phyloP scores from a whole-genome alignment of 2,888 invertebrate species.

The Plutella xylostella region DNA sequence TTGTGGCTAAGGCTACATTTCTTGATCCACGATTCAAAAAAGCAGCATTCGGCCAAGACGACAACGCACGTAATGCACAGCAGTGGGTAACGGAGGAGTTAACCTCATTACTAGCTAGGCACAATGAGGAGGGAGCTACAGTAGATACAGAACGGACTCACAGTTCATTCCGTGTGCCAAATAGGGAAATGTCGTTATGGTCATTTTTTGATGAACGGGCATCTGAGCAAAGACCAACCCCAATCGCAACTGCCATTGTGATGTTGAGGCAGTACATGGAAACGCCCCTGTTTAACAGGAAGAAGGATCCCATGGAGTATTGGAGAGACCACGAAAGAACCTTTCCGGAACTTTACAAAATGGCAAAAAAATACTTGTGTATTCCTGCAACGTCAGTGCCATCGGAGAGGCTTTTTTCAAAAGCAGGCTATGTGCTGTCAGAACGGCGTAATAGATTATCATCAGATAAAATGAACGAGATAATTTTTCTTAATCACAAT shows the following conservation, averaged over 20 bases:
- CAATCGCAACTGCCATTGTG: neutral
- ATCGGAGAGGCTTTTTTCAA: neutral
- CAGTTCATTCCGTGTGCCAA: neutral
- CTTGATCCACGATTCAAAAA: slow-evolving; percentile 13
- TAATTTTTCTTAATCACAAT: neutral
- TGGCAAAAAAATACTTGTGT: neutral
- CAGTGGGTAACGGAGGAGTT: slow-evolving; percentile 8
- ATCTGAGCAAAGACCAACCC: neutral
- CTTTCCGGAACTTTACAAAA: neutral
- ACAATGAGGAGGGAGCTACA: too few relatives aligned
- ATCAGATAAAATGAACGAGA: neutral
- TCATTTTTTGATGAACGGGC: neutral
- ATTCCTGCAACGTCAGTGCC: neutral
- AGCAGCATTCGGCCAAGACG: slow-evolving; percentile 7
- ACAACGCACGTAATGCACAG: slow-evolving; percentile 9
- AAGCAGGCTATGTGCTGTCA: neutral
- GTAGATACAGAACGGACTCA: too few relatives aligned
- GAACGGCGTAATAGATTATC: neutral
- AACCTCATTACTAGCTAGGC: neutral
- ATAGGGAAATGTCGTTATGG: neutral
- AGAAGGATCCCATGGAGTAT: neutral
- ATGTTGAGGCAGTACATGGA: neutral
- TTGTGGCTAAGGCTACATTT: slow-evolving; percentile 12
- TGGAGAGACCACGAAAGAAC: neutral
- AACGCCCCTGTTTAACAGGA: neutral